phyloP scores from a whole-genome alignment of 2,113 vertebrate genomes.

The Promerops cafer region DNA sequence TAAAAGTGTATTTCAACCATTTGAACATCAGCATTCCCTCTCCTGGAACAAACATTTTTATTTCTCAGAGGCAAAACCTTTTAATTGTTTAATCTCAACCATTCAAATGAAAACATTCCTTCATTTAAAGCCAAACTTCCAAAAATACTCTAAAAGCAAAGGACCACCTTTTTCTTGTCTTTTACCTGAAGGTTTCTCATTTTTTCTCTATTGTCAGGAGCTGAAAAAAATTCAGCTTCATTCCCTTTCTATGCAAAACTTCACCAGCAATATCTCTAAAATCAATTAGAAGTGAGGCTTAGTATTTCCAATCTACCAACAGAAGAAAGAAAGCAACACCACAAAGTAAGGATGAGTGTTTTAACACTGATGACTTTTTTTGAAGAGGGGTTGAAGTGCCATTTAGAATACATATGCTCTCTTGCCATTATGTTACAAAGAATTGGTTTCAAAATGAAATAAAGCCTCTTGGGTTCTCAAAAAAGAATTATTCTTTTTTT shows the following conservation, averaged over 20 bases:
- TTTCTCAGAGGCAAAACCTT: neutral
- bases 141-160: neutral
- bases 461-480: neutral
- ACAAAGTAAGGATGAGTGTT: neutral
- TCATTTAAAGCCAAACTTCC: neutral
- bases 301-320: neutral
- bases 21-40: neutral
- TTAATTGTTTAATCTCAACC: neutral
- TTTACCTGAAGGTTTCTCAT: neutral
- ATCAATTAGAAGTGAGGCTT: neutral
- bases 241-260: neutral
- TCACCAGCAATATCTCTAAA: neutral
- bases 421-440: slow-evolving; percentile 1
- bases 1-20: neutral
- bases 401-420: neutral
- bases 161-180: neutral
- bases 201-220: neutral
- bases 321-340: neutral
- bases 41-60: neutral
- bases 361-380: neutral
- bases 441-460: slow-evolving; percentile 15
- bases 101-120: neutral
- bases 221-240: neutral
- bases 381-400: neutral
- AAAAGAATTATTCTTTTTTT: neutral